A percentile compares a stretch with the other conserved stretches of the same genome.
Conservation (phyloP, 2,113 vertebrate species). For the Electrona antarctica region DNA sequence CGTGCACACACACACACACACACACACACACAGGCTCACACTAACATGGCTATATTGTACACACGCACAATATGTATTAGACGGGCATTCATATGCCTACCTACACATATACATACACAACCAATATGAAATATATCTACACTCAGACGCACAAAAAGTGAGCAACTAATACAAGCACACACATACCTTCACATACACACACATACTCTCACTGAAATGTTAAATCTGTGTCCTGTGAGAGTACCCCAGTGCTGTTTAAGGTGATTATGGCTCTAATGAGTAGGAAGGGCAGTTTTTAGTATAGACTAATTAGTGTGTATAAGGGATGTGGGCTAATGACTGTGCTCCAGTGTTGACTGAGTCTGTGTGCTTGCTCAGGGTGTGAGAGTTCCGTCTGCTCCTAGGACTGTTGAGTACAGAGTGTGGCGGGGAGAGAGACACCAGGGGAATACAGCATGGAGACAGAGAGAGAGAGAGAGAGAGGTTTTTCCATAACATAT, state of each 20-base stretch:
- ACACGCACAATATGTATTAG: no score
- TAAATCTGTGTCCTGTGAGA: constrained; percentile 14
- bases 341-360: constrained; percentile 32
- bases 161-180: no score
- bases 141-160: no score
- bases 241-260: constrained; percentile 61
- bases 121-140: no score
- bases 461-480: not conserved
- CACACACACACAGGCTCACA: constrained; percentile 18
- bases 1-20: not conserved
- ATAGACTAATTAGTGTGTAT: constrained; percentile 65
- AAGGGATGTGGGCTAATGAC: constrained; percentile 64
- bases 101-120: no score
- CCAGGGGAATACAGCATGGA: not conserved
- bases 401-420: constrained; percentile 17
- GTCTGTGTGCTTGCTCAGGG: constrained; percentile 60
- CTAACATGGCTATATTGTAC: no score
- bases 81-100: no score
- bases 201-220: not conserved
- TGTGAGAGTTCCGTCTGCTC: constrained; percentile 50
- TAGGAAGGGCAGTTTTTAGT: constrained; percentile 64
- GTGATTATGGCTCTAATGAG: constrained; percentile 74
- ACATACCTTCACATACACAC: not conserved
- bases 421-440: constrained; percentile 17
- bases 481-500: not conserved